Percentiles rank a stretch among this genome's conserved stretches.
These are phyloP conservation scores for Malurus cyaneus DNA, from an alignment of 2,113 vertebrate genomes.

Conservation along the genomic window DNA sequence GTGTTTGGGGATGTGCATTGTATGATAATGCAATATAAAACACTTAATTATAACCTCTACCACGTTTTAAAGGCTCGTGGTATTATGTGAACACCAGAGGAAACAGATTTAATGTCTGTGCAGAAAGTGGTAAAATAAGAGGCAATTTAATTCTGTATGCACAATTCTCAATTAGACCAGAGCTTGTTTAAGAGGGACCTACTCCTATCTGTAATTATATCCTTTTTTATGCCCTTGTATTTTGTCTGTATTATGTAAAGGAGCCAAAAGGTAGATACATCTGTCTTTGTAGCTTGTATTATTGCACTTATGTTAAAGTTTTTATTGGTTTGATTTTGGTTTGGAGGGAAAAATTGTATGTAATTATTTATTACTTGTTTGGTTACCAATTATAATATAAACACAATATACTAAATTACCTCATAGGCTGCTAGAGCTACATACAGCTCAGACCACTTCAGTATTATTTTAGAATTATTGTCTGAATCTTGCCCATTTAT, in stretches of 20 bases:
- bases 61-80: neutral
- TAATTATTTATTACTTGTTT: neutral
- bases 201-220: neutral
- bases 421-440: neutral
- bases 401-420: neutral
- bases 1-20: neutral
- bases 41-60: neutral
- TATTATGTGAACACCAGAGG: neutral
- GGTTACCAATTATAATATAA: neutral
- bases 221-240: neutral
- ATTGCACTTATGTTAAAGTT: neutral
- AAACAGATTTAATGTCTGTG: neutral
- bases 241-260: neutral
- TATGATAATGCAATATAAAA: neutral
- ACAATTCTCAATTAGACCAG: neutral
- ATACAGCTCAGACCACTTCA: neutral
- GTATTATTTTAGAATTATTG: neutral
- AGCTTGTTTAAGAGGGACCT: neutral
- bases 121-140: neutral
- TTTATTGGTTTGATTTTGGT: neutral
- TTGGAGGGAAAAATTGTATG: neutral
- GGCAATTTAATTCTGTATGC: neutral
- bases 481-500: neutral
- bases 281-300: neutral
- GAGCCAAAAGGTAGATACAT: neutral